These are phyloP conservation scores for Dryococelus australis DNA, from an alignment of 2,888 invertebrate species.

Conservation along the genomic window DNA sequence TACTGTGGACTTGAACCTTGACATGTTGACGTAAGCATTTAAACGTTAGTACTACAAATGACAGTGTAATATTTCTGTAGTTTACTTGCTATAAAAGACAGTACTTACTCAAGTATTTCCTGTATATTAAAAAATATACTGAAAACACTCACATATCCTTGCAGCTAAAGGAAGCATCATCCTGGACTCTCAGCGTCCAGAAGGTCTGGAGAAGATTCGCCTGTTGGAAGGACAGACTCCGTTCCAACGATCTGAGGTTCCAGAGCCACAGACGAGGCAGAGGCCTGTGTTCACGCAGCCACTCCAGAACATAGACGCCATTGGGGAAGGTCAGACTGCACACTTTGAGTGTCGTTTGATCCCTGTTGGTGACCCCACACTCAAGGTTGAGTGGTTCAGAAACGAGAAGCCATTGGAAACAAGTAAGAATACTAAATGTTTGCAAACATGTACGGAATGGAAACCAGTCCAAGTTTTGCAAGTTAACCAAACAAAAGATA, in stretches of 20 bases:
- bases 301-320: slow-evolving; percentile 86
- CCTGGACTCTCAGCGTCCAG: slow-evolving; percentile 91
- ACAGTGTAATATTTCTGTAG: too few species aligned
- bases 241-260: slow-evolving; percentile 79
- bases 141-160: not conserved
- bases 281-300: slow-evolving; percentile 95
- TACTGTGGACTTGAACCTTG: too few species aligned
- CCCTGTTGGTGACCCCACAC: slow-evolving; percentile 92
- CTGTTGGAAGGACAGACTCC: slow-evolving; percentile 84
- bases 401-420: slow-evolving; percentile 92
- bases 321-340: slow-evolving; percentile 88
- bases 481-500: too few species aligned
- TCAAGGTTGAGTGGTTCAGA: slow-evolving; percentile 95
- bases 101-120: too few species aligned
- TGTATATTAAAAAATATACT: too few species aligned
- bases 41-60: too few species aligned
- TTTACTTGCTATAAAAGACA: too few species aligned
- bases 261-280: slow-evolving; percentile 85
- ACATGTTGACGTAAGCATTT: too few species aligned
- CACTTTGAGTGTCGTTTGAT: slow-evolving; percentile 96
- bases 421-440: slow-evolving; percentile 60
- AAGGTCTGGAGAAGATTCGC: slow-evolving; percentile 90
- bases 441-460: not conserved
- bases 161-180: slow-evolving; percentile 81
- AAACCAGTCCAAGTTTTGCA: not conserved